Base-by-base conservation (phyloP, 2,888 invertebrate genomes). In the Colletes collaris region DNA sequence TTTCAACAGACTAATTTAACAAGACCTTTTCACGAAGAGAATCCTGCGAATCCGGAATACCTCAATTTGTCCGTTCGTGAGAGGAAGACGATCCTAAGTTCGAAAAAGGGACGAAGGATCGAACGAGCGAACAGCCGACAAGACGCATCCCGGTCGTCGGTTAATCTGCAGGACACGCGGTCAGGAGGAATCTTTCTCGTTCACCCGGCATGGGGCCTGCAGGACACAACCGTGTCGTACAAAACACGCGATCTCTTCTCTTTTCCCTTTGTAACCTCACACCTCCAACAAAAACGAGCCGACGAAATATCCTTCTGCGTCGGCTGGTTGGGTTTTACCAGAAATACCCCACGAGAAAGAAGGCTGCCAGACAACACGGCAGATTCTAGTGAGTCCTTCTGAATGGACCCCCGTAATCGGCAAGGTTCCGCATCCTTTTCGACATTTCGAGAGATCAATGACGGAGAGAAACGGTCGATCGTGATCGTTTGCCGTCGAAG, bases 231-330 rank as follows among this genome's bases (percentile, higher is more conserved):
- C 72, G 46, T 58, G 53, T 71, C 74, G 81, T 82, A 90, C 87
- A 90, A 90, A 91, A 91, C 88, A 87, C 84, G 88, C 86, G 90
- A 91, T 90, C 91, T 82, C 87, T 71, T 77, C 70, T 85, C 69
- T 85, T 81, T 90, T 78, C 58, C 58, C 76, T 66, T 92, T 92
- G 92, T 91, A 91, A 90, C 86, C 89, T 92, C 92, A 91, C 92
- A 92, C 92, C 92, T 92, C 76, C 83, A 73, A 91, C 90, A 90
- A 92, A 89, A 89, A 83, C 85, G 81, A 87, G 79, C 82, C 87
- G 79, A 87, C 84, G 85, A 86, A 86, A 88, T 87, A 83, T 89
- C 88, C 83, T 82, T 79, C 82, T 74, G 71, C 79, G 82, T 82
- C 68, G 82, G 65, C 69, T 80, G 81, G 79, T 71, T 80, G 82